Evolutionary conservation across 2,113 vertebrate genomes (phyloP).

Genomic region (Lampris incognitus): DNA sequence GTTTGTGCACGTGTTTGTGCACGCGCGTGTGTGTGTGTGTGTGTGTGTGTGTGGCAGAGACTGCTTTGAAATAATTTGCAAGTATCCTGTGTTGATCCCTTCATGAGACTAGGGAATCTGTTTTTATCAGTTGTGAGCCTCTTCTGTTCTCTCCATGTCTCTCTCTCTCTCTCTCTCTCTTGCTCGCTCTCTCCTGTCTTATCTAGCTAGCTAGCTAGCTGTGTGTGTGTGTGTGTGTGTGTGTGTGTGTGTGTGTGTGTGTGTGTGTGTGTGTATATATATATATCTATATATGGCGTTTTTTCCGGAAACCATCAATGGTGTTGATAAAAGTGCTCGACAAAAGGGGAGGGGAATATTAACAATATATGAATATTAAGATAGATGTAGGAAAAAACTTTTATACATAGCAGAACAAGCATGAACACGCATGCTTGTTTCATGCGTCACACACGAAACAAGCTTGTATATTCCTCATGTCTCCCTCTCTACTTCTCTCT

Average conservation of each 20-base stretch:
- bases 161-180: constrained; percentile 18
- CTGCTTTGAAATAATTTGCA: background rate
- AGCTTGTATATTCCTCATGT: background rate
- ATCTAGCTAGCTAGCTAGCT: no score
- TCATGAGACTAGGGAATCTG: background rate
- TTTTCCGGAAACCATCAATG: no score
- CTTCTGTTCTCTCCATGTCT: background rate
- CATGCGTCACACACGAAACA: background rate
- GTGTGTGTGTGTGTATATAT: no score
- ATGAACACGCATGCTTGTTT: background rate
- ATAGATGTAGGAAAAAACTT: no score
- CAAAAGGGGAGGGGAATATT: no score
- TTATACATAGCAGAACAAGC: no score
- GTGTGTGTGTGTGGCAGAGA: constrained; percentile 5
- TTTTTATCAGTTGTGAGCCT: constrained; percentile 5
- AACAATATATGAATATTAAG: no score
- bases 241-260: no score
- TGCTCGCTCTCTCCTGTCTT: background rate
- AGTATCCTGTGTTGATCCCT: constrained; percentile 9
- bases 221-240: no score
- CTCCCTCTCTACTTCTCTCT: constrained; percentile 4
- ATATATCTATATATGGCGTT: no score
- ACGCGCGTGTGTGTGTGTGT: constrained; percentile 1
- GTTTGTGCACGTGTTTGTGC: background rate
- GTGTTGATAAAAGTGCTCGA: no score